A percentile compares a stretch with the other conserved stretches of the same genome.
phyloP scores from a whole-genome alignment of 2,113 vertebrate genomes.

The Siphamia tubifer region DNA sequence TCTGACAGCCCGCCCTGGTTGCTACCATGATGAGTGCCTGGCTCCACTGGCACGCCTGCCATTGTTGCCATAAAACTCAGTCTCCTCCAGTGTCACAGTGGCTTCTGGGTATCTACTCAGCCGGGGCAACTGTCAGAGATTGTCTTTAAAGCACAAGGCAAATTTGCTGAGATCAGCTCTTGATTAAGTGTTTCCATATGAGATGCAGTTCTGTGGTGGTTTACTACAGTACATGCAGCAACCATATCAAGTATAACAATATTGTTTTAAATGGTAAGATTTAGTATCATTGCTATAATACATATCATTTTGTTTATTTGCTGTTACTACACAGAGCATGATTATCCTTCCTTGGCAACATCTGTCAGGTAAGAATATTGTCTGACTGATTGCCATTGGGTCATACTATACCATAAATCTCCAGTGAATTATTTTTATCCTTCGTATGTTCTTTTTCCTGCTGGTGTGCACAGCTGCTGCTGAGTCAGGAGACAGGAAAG shows the following conservation, averaged over 20 bases:
- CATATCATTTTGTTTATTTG: no score
- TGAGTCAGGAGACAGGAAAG: slow-evolving; percentile 77
- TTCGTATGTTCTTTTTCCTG: slow-evolving; percentile 58
- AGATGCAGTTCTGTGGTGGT: slow-evolving; percentile 29
- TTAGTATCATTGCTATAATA: no score
- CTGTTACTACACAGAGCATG: slow-evolving; percentile 5
- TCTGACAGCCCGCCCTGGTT: slow-evolving; percentile 52
- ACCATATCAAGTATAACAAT: slow-evolving; percentile 54
- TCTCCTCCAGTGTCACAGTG: slow-evolving; percentile 37
- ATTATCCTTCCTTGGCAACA: background rate
- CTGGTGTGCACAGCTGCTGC: slow-evolving; percentile 68
- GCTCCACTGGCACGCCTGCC: slow-evolving; percentile 47
- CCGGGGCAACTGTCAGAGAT: slow-evolving; percentile 52
- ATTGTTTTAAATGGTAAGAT: no score
- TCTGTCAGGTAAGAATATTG: slow-evolving; percentile 42
- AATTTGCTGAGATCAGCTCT: slow-evolving; percentile 57
- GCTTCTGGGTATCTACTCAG: slow-evolving; percentile 49
- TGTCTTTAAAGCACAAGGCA: slow-evolving; percentile 52
- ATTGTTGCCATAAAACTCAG: slow-evolving; percentile 57
- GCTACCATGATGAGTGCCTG: slow-evolving; percentile 40
- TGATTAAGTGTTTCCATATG: slow-evolving; percentile 44
- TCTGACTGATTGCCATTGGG: slow-evolving; percentile 42
- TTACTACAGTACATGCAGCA: slow-evolving; percentile 49
- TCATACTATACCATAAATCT: slow-evolving; percentile 54
- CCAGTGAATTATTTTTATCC: slow-evolving; percentile 56